Conservation (phyloP, 2,888 invertebrate species). For the Drosophila kanekoi region DNA sequence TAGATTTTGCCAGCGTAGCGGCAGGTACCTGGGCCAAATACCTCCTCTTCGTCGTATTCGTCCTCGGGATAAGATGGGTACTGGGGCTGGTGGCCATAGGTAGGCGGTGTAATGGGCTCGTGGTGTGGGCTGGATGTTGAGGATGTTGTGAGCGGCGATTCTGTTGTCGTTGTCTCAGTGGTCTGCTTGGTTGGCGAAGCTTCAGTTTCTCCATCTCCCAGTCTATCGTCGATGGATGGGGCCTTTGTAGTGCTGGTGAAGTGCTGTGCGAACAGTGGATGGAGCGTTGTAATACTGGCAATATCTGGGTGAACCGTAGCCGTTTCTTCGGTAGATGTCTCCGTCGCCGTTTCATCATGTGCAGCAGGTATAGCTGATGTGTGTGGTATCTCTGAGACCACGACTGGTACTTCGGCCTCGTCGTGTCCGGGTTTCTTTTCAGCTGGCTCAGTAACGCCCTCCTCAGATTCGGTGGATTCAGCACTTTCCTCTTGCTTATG, state of each 20-base stretch:
- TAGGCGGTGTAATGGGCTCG: conserved; percentile 75
- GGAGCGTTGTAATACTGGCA: conserved; percentile 60
- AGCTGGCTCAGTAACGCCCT: conserved; percentile 46
- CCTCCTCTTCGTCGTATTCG: conserved; percentile 91
- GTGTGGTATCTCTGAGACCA: conserved; percentile 51
- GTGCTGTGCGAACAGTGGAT: conserved; percentile 75
- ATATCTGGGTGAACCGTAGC: conserved; percentile 51
- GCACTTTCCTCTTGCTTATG: conserved; percentile 50
- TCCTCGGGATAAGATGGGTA: conserved; percentile 86
- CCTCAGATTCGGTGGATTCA: conserved; percentile 46
- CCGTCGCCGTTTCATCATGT: conserved; percentile 38
- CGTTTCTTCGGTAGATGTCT: conserved; percentile 38
- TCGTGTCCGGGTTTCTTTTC: conserved; percentile 60
- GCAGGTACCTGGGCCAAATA: conserved; percentile 95
- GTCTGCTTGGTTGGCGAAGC: conserved; percentile 41
- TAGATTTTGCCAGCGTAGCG: conserved; percentile 96
- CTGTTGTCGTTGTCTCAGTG: conserved; percentile 56
- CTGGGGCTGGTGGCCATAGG: conserved; percentile 80
- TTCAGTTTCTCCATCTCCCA: conserved; percentile 52
- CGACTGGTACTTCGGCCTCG: conserved; percentile 46
- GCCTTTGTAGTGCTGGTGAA: conserved; percentile 56
- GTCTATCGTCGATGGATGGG: conserved; percentile 57
- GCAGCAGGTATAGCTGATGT: conserved; percentile 30
- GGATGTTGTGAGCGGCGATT: conserved; percentile 63
- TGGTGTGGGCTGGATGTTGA: conserved; percentile 67